A percentile compares a stretch with the other conserved stretches of the same genome.
Evolutionary conservation across 1,140 invertebrate species (phyloP).

Genomic region (Drosophila mojavensis): DNA sequence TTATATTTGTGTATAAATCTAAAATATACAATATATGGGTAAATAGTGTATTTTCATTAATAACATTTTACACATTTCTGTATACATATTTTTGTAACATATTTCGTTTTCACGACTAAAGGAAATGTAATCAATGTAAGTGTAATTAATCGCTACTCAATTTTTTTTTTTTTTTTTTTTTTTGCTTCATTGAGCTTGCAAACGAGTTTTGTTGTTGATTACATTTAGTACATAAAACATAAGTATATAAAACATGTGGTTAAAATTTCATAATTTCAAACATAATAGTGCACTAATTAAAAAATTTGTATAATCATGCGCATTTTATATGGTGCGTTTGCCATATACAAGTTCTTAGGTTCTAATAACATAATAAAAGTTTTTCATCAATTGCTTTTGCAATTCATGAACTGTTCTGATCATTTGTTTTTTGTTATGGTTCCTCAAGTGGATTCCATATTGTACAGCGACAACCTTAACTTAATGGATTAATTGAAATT

Average conservation of each 20-base stretch:
- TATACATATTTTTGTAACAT: constrained; percentile 38
- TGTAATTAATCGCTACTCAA: constrained; percentile 19
- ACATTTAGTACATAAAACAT: constrained; percentile 59
- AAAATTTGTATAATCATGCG: constrained; percentile 33
- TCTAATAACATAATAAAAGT: not conserved
- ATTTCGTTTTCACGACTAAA: constrained; percentile 35
- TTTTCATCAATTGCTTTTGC: constrained; percentile 24
- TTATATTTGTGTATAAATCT: constrained; percentile 56
- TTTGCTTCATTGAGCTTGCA: constrained; percentile 8
- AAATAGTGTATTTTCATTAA: constrained; percentile 54
- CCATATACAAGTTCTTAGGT: constrained; percentile 30
- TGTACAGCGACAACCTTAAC: constrained; percentile 62
- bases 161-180: constrained; percentile 30
- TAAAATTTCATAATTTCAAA: constrained; percentile 60
- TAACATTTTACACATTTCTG: constrained; percentile 10
- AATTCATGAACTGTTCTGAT: constrained; percentile 21
- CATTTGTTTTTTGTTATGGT: constrained; percentile 30
- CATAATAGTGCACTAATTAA: constrained; percentile 60
- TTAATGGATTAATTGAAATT: constrained; percentile 53
- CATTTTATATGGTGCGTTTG: constrained; percentile 24
- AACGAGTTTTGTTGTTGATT: constrained; percentile 34
- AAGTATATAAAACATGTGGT: constrained; percentile 48
- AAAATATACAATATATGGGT: constrained; percentile 60
- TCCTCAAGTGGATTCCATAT: constrained; percentile 17
- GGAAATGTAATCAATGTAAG: constrained; percentile 16